These are phyloP conservation scores for Distichodus sexfasciatus DNA, from an alignment of 2,797 vertebrate genomes.

Conservation along the genomic window DNA sequence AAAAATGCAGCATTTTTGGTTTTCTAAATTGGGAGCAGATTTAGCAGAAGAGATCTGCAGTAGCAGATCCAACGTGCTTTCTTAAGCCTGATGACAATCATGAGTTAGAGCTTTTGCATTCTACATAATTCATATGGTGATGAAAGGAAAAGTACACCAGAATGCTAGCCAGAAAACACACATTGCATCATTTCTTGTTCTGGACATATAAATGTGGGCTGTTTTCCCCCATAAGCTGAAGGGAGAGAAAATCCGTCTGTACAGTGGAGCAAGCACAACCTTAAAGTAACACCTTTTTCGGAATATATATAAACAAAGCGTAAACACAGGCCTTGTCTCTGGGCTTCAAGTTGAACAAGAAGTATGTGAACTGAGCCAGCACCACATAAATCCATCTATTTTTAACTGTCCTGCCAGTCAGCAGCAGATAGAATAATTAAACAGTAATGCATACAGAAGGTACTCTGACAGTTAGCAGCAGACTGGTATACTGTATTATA, in stretches of 20 bases:
- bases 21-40: too few species aligned
- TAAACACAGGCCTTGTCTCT: not conserved
- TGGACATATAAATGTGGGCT: slow-evolving; percentile 6
- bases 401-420: not conserved
- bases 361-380: not conserved
- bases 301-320: not conserved
- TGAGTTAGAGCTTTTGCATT: not conserved
- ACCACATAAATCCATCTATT: not conserved
- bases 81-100: slow-evolving; percentile 6
- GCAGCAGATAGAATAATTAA: not conserved
- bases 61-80: too few species aligned
- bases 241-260: slow-evolving; percentile 23
- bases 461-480: too few species aligned
- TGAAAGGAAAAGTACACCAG: slow-evolving; percentile 11
- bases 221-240: slow-evolving; percentile 16
- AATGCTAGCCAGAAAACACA: slow-evolving; percentile 8
- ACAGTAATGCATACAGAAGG: not conserved
- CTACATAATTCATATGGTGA: slow-evolving; percentile 22
- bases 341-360: not conserved
- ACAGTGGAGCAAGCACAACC: not conserved
- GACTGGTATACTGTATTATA: not conserved
- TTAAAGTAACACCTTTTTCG: not conserved
- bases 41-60: too few species aligned
- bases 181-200: slow-evolving; percentile 11
- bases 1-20: too few species aligned